Evolutionary conservation across 2,797 vertebrate genomes (phyloP).

Genomic region (Sarcophilus harrisii): DNA sequence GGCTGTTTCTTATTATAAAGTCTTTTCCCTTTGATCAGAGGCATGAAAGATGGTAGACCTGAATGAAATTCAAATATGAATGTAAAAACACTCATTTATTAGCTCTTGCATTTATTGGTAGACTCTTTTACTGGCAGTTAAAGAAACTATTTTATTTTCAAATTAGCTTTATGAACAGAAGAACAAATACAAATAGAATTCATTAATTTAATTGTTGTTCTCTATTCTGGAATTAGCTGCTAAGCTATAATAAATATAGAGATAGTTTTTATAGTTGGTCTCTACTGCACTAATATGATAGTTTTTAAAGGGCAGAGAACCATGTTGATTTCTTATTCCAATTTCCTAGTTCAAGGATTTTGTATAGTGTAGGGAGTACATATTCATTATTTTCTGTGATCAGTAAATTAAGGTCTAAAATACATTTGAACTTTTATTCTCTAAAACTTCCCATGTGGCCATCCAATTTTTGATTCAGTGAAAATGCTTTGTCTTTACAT

Average conservation of each 20-base stretch:
- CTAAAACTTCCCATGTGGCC: conserved; percentile 11
- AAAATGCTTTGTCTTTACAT: neutral
- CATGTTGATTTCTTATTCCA: conserved; percentile 4
- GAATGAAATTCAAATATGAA: conserved; percentile 13
- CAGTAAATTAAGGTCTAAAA: neutral
- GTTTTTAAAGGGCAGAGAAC: conserved; percentile 30
- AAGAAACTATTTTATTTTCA: conserved; percentile 29
- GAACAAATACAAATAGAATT: conserved; percentile 7
- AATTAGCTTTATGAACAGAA: conserved; percentile 52
- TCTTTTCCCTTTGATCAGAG: neutral
- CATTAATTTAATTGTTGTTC: conserved; percentile 27
- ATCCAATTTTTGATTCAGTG: conserved; percentile 20
- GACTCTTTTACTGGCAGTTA: conserved; percentile 25
- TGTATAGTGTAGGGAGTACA: neutral
- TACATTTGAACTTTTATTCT: neutral
- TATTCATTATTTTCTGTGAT: conserved; percentile 5
- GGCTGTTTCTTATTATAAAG: neutral
- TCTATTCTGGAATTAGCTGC: conserved; percentile 46
- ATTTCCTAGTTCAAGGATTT: neutral
- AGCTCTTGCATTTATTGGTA: neutral
- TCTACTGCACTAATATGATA: neutral
- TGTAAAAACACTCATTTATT: conserved; percentile 25
- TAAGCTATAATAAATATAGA: neutral
- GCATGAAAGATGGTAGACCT: conserved; percentile 20
- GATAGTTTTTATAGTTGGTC: neutral